Evolutionary conservation across 2,888 invertebrate genomes (phyloP).

Genomic region (Tipula helvola): DNA sequence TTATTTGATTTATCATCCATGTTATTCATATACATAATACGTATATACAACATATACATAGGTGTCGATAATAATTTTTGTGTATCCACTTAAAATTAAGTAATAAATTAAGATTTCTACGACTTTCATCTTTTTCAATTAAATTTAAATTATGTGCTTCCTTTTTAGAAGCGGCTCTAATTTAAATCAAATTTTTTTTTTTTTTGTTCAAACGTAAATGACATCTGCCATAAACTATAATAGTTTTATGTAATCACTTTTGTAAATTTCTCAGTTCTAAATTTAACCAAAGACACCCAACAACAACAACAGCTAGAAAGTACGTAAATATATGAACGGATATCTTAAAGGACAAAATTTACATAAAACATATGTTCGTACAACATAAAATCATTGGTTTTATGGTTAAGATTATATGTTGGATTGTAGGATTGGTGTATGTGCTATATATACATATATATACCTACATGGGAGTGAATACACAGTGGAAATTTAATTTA

Average conservation of each 20-base stretch:
- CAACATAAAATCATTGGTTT: background rate
- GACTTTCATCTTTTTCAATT: background rate
- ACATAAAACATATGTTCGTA: conserved; percentile 4
- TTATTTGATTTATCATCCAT: background rate
- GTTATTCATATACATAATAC: background rate
- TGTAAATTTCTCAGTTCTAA: background rate
- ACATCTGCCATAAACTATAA: background rate
- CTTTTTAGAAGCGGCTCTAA: background rate
- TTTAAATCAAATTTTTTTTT: background rate
- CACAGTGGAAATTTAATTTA: background rate
- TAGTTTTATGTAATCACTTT: background rate
- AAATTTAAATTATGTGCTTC: background rate
- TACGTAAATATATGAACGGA: background rate
- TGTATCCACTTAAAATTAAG: background rate
- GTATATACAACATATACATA: background rate
- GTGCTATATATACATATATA: background rate
- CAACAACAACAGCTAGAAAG: background rate
- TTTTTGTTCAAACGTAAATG: background rate
- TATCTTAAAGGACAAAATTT: background rate
- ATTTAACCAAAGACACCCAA: background rate
- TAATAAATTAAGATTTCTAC: background rate
- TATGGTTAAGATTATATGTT: background rate
- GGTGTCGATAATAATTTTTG: background rate
- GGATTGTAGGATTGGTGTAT: background rate
- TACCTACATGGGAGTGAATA: background rate